Evolutionary conservation across 2,113 vertebrate genomes (phyloP), one percentile per base, ranked within the genome.

Genomic region (Ictalurus furcatus): DNA sequence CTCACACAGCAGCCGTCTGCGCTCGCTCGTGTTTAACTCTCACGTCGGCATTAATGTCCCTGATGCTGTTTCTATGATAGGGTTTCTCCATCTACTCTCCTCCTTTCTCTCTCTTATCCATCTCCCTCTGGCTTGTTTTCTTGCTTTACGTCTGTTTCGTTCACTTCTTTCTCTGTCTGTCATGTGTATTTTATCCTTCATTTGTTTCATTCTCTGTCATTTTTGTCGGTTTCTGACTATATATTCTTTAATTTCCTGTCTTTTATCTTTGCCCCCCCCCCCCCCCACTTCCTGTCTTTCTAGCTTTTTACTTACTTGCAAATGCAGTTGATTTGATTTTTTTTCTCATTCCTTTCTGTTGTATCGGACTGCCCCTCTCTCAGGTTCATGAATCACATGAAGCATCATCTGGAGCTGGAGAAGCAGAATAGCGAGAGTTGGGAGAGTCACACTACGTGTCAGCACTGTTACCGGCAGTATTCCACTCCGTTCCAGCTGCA

Each of bases 351-450:
- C 1, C 37, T 58, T n/a, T n/a, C 25, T 90, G 34, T 82, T 14
- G 67, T 88, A 88, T 61, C 34, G 23, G 23, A 21, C 23, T 11
- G 34, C 54, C 80, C 11, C 48, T 86, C 14, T 71, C 3, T 81
- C 94, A 99, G 98, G 95, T 99, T 99, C 93, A 99, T 99, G 98
- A 99, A 99, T 96, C 98, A 99, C 93, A 99, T 99, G 98, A 99
- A 99, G 85, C 98, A 99, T 93, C 98, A 99, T 92, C 94, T 99
- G 93, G 98, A 99, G 92, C 95, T 99, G 84, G 98, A 99, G 91
- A 99, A 99, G 92, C 98, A 99, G 94, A 98, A 97, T 94, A 99
- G 96, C 44, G 98, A 99, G 94, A 99, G 98, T 17, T 99, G 97
- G 97, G 98, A 99, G 92, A 99, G 97, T 94, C 97, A 99, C 95